Evolutionary conservation across 2,797 vertebrate genomes (phyloP), one percentile per base, ranked within the genome.

Genomic region (Oophaga sylvatica): DNA sequence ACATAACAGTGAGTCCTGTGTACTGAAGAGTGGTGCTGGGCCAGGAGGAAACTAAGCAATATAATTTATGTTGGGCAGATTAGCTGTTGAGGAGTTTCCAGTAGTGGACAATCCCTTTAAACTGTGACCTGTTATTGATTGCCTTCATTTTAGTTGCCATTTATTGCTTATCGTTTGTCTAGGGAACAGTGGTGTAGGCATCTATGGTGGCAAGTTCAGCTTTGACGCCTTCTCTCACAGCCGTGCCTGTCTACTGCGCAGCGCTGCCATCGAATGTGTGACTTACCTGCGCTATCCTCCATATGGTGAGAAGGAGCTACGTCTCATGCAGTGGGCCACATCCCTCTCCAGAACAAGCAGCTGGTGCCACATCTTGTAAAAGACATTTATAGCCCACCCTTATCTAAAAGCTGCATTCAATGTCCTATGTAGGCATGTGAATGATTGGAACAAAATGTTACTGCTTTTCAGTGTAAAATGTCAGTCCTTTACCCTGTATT

Each of bases 211-310:
- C 9, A 93, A 90, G 83, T 90, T 92, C 92, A 95, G 95, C 91
- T 96, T 95, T 85, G 94, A 96, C 60, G 93, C 93, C 63, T 96
- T 96, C 91, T 96, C 95, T 82, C 95, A 96, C 91, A 94, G 92
- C 87, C 96, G 95, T 89, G 94, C 95, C 2, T 95, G 95, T 81
- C 92, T 96, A 81, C 91, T 95, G 17, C 92, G 95, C 87, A 90
- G 92, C 87, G 93, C 93, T 0, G 90, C 90, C 15, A 94, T 95
- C 15, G 95, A 96, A 77, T 95, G 94, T 81, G 90, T 96, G 77
- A 95, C 95, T 71, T 94, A 94, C 85, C 90, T 96, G 90, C 94
- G 94, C 5, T 96, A 95, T 84, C 95, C 95, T 0, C 95, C 96
- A 56, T 96, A 95, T 35, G 94, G 95, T 29, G 94, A 95, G 59